phyloP scores from a whole-genome alignment of 1,140 invertebrate species.

The Aphaenogaster rudis region DNA sequence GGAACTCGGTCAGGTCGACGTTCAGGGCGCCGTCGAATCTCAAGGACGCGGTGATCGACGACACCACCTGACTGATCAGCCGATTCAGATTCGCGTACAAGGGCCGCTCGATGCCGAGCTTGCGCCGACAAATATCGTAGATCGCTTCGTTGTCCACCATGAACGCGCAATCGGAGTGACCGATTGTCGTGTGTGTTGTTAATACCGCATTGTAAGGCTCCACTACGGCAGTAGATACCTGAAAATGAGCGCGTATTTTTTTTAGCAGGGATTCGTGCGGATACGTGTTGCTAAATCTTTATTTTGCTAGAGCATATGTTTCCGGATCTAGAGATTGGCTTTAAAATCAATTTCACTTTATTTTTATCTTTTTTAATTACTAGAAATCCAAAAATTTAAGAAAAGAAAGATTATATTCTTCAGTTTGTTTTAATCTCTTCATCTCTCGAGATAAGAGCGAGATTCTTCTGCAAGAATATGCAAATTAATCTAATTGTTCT shows the following conservation, averaged over 20 bases:
- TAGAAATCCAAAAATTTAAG: background rate
- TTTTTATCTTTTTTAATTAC: constrained; percentile 18
- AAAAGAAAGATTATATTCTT: background rate
- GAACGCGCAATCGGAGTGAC: constrained; percentile 74
- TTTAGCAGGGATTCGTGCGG: background rate
- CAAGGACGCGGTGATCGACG: constrained; percentile 73
- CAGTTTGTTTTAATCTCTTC: background rate
- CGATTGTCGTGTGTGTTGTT: constrained; percentile 72
- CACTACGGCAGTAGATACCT: constrained; percentile 74
- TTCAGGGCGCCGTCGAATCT: constrained; percentile 73
- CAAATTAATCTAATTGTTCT: background rate
- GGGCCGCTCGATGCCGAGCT: constrained; percentile 71
- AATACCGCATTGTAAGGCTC: constrained; percentile 73
- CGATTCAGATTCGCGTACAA: constrained; percentile 73
- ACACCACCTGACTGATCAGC: constrained; percentile 74
- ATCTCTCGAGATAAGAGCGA: background rate
- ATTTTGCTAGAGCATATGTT: background rate
- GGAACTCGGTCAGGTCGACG: constrained; percentile 73
- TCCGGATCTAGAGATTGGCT: background rate
- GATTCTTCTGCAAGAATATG: background rate
- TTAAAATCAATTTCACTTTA: background rate
- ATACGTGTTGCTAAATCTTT: background rate
- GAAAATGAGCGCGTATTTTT: constrained; percentile 1
- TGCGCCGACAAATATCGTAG: constrained; percentile 73
- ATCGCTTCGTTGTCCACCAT: constrained; percentile 76